Evolutionary conservation across 2,797 vertebrate genomes (phyloP).

Genomic region (Cossypha heuglini): DNA sequence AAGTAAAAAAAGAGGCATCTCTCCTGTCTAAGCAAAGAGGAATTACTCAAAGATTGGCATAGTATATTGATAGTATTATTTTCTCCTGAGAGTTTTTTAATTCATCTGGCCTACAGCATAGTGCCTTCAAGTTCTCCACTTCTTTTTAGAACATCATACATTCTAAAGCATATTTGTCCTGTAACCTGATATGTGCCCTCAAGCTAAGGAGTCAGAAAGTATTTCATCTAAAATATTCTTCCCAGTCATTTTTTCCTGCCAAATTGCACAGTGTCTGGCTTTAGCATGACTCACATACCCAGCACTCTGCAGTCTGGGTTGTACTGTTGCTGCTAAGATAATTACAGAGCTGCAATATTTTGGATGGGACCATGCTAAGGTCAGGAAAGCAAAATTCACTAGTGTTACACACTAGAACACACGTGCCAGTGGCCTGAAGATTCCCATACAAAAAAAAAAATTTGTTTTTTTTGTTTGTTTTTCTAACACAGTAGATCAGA

Average conservation of each 20-base stretch:
- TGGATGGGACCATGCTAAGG: neutral
- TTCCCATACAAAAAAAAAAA: no score
- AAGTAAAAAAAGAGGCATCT: neutral
- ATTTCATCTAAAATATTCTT: neutral
- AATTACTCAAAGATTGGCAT: neutral
- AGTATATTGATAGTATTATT: neutral
- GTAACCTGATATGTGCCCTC: neutral
- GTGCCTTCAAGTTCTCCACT: neutral
- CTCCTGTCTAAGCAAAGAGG: neutral
- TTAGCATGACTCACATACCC: neutral
- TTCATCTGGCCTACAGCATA: neutral
- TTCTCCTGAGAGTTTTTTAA: neutral
- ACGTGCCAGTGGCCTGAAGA: neutral
- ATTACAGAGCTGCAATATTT: neutral
- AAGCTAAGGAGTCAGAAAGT: neutral
- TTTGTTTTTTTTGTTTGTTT: no score
- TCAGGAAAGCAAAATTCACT: neutral
- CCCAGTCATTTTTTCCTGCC: neutral
- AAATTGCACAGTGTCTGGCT: neutral
- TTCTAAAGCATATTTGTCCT: neutral
- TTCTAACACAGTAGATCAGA: neutral
- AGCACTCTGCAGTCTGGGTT: neutral
- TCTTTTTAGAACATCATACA: neutral
- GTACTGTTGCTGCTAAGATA: neutral
- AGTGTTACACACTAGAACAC: neutral